A percentile compares a stretch with the other conserved stretches of the same genome.
phyloP scores from a whole-genome alignment of 2,888 invertebrate species.

The Drosophila neutralis region DNA sequence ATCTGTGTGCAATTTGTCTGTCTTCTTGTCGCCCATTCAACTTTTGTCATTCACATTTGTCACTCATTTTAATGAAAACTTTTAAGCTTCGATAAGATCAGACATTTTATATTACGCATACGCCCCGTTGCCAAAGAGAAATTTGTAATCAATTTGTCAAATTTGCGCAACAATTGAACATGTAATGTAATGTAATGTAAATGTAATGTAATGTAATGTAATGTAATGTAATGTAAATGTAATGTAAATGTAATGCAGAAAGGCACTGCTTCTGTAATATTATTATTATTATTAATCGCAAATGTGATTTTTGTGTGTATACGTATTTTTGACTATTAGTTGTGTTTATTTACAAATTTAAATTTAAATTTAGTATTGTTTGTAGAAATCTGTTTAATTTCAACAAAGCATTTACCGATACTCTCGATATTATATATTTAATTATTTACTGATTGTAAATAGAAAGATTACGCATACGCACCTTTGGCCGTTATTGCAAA shows the following conservation, averaged over 20 bases:
- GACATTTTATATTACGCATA: constrained; percentile 25
- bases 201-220: not conserved
- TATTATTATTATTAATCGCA: not conserved
- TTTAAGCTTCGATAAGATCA: constrained; percentile 21
- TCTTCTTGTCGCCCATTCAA: constrained; percentile 26
- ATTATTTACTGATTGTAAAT: not conserved
- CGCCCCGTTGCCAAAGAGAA: constrained; percentile 1
- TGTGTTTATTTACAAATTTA: not conserved
- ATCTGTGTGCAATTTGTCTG: not conserved
- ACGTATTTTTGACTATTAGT: not conserved
- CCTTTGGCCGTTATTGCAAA: not conserved
- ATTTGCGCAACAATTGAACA: not conserved
- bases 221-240: not conserved
- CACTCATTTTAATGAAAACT: constrained; percentile 37
- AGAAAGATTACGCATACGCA: not conserved
- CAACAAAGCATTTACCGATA: not conserved
- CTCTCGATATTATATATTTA: not conserved
- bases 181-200: not conserved
- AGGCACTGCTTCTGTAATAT: not conserved
- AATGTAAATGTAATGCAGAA: too few relatives aligned
- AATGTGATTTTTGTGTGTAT: not conserved
- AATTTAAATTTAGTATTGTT: not conserved
- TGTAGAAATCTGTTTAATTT: not conserved
- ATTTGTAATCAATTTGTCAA: not conserved
- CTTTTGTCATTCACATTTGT: constrained; percentile 22